Percentiles rank a stretch among this genome's conserved stretches.
Evolutionary conservation across 2,113 vertebrate genomes (phyloP).

Genomic region (Morone chrysops): DNA sequence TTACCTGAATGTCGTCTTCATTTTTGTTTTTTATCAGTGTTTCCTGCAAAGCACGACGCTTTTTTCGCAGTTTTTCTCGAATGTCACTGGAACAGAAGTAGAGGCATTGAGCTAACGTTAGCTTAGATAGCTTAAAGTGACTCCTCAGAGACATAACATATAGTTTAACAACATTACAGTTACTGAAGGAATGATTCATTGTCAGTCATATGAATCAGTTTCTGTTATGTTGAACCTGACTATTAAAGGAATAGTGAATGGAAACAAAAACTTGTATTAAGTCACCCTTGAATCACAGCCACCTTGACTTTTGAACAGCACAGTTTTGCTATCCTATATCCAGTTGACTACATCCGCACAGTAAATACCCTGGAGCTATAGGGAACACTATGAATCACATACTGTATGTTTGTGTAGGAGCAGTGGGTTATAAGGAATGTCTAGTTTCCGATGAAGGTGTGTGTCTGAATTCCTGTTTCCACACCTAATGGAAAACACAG

Average conservation of each 20-base stretch:
- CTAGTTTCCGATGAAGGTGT: slow-evolving; percentile 25
- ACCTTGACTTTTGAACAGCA: slow-evolving; percentile 22
- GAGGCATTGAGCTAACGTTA: not conserved
- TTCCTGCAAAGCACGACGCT: slow-evolving; percentile 76
- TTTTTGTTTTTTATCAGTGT: slow-evolving; percentile 63
- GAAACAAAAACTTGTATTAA: slow-evolving; percentile 31
- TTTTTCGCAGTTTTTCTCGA: slow-evolving; percentile 79
- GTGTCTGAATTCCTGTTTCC: slow-evolving; percentile 44
- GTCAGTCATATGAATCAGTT: not conserved
- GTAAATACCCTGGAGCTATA: slow-evolving; percentile 21
- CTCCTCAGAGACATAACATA: not conserved
- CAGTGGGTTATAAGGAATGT: slow-evolving; percentile 1
- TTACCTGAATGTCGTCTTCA: slow-evolving; percentile 81
- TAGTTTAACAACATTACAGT: not conserved
- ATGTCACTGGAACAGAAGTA: slow-evolving; percentile 55
- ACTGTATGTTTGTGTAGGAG: slow-evolving; percentile 14
- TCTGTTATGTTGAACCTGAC: not conserved
- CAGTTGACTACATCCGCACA: not conserved
- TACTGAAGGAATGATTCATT: not conserved
- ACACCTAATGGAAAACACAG: slow-evolving; percentile 58
- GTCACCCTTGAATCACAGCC: slow-evolving; percentile 46
- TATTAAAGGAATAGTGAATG: slow-evolving; percentile 1
- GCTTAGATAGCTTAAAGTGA: not conserved
- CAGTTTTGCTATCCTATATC: not conserved
- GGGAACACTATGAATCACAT: not conserved